Percentiles rank a stretch among this genome's conserved stretches.
Evolutionary conservation across 1,140 invertebrate species (phyloP).

Genomic region (Mercenaria mercenaria): DNA sequence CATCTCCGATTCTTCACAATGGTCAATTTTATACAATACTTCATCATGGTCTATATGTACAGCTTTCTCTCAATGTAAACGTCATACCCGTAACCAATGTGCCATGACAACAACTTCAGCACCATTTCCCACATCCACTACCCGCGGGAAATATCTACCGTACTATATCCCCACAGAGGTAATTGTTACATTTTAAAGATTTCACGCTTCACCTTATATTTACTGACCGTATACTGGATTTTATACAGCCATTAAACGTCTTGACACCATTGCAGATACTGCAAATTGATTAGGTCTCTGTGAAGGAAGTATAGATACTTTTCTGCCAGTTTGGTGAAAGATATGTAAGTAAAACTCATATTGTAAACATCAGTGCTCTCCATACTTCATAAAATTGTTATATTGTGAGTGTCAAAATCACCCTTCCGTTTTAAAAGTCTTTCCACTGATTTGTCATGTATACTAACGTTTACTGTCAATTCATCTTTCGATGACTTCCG

Average conservation of each 20-base stretch:
- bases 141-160: too few species aligned
- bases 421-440: constrained; percentile 65
- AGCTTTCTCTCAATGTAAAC: not conserved
- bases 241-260: too few species aligned
- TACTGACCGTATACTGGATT: too few species aligned
- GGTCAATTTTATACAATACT: too few species aligned
- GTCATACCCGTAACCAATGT: constrained; percentile 20
- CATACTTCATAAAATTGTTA: constrained; percentile 55
- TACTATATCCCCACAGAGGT: too few species aligned
- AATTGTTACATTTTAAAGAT: too few species aligned
- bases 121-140: not conserved
- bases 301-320: not conserved
- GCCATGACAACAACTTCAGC: not conserved
- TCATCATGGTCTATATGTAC: too few species aligned
- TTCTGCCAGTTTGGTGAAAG: not conserved
- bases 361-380: not conserved
- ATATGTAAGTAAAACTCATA: constrained; percentile 20
- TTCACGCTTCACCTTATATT: too few species aligned
- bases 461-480: constrained; percentile 73
- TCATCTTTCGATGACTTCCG: constrained; percentile 68
- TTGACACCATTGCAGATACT: too few species aligned
- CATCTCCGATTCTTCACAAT: too few species aligned
- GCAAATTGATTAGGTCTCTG: not conserved
- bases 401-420: constrained; percentile 60
- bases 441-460: constrained; percentile 77